Base-by-base conservation (phyloP, 2,113 vertebrate genomes). In the Hypocryptadius cinnamomeus region DNA sequence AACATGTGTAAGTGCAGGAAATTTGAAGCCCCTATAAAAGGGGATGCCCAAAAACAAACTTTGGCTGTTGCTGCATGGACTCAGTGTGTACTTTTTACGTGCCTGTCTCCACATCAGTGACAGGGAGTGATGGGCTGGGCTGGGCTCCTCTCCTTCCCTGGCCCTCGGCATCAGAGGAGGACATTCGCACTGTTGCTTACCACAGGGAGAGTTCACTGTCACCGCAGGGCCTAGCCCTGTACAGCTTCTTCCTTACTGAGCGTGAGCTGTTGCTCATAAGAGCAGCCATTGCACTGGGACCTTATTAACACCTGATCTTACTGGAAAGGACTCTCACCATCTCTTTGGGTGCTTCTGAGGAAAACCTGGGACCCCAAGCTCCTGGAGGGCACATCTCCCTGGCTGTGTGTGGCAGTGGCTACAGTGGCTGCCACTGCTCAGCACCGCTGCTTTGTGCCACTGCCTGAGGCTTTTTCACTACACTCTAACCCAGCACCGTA, bases 181-280 rank as follows among this genome's bases (percentile, higher is more conserved):
- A 61, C 5, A 4, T 28, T 24, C 3, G 2, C 24, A 31, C 30
- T n/a, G 22, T 24, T 54, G 69, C 16, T 54, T 42, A 42, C 22
- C 12, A 42, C 22, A n/a, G 39, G 23, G 37, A 42, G 16, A 42
- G 25, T 54, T 23, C 39, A 20, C 10, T 42, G 37, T 40, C 37
- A 33, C 22, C 0, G 0, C 9, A 14, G 50, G 33, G 30, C 22
- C 22, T 50, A 33, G 37, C 30, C 16, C 5, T 25, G 5, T 15
- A 40, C 31, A 42, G 9, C 39, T 54, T 42, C 37, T 33, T 54
- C 39, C 69, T 54, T 56, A n/a, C 51, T 44, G 31, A 7, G 30
- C 6, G 30, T 54, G 30, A 51, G 14, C 27, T n/a, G 30, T 30
- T 50, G 25, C 25, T 44, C 8, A 0, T 69, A 30, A 50, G 14